Conservation (phyloP, 2,888 invertebrate genomes). For the Reticulitermes lucifugus region DNA sequence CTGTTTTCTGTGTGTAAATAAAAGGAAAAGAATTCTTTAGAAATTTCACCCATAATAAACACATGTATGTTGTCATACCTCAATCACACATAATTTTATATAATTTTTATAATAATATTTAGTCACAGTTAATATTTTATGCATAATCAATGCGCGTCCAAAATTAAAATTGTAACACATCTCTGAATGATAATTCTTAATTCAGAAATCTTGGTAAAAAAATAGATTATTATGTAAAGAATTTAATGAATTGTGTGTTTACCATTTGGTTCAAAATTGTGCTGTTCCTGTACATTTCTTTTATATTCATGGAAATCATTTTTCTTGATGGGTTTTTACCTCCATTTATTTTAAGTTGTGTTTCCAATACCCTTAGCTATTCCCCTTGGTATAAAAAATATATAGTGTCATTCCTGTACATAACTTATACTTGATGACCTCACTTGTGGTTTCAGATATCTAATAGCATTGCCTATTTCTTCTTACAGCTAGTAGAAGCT, state of each 20-base stretch:
- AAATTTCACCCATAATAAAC: background rate
- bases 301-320: background rate
- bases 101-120: background rate
- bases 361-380: background rate
- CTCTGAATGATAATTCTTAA: too few relatives aligned
- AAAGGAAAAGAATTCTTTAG: background rate
- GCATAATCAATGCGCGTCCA: background rate
- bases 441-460: background rate
- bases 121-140: background rate
- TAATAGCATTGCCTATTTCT: background rate
- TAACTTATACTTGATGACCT: background rate
- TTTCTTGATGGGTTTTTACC: background rate
- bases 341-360: background rate
- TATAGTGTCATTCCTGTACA: background rate
- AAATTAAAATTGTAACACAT: background rate
- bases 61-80: background rate
- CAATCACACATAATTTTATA: background rate
- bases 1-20: conserved; percentile 5
- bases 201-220: too few relatives aligned
- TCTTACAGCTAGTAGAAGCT: conserved; percentile 32
- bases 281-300: background rate
- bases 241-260: background rate
- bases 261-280: background rate
- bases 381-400: background rate
- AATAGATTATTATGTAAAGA: background rate